Percentiles rank a stretch among this genome's conserved stretches.
phyloP scores from a whole-genome alignment of 2,113 vertebrate genomes.

The Dascyllus trimaculatus region DNA sequence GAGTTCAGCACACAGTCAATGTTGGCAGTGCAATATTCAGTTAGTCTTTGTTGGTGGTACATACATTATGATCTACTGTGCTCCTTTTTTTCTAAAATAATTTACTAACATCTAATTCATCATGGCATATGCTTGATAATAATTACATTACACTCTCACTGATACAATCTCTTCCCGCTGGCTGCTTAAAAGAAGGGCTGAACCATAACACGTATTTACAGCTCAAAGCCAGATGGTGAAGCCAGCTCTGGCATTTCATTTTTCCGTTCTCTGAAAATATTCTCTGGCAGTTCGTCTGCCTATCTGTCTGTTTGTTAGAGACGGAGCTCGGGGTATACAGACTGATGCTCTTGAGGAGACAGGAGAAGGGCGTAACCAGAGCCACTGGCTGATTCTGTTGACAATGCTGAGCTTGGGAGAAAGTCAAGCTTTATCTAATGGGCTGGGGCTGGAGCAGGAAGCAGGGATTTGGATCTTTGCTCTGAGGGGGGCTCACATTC shows the following conservation, averaged over 20 bases:
- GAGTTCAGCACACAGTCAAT: background rate
- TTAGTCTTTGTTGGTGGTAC: conserved; percentile 14
- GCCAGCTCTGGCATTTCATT: conserved; percentile 38
- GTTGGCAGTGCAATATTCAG: background rate
- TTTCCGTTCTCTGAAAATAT: conserved; percentile 46
- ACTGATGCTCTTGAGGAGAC: conserved; percentile 71
- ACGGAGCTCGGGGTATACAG: conserved; percentile 26
- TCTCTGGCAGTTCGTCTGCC: background rate
- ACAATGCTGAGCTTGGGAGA: conserved; percentile 68
- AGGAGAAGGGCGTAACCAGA: conserved; percentile 72
- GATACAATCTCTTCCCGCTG: conserved; percentile 42
- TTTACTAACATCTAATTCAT: conserved; percentile 52
- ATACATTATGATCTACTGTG: conserved; percentile 9
- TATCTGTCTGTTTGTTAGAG: conserved; percentile 22
- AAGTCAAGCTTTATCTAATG: conserved; percentile 66
- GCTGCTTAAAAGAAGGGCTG: conserved; percentile 35
- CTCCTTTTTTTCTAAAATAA: conserved; percentile 18
- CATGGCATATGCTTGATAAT: conserved; percentile 52
- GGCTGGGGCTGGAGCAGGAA: conserved; percentile 61
- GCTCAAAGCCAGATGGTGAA: conserved; percentile 45
- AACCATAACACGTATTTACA: conserved; percentile 55
- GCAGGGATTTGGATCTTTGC: conserved; percentile 58
- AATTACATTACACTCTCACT: conserved; percentile 53
- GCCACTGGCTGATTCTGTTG: conserved; percentile 46
- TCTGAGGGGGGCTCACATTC: conserved; percentile 77